Evolutionary conservation across 2,888 invertebrate species (phyloP), one percentile per base, ranked within the genome.

Genomic region (Lypha dubia): DNA sequence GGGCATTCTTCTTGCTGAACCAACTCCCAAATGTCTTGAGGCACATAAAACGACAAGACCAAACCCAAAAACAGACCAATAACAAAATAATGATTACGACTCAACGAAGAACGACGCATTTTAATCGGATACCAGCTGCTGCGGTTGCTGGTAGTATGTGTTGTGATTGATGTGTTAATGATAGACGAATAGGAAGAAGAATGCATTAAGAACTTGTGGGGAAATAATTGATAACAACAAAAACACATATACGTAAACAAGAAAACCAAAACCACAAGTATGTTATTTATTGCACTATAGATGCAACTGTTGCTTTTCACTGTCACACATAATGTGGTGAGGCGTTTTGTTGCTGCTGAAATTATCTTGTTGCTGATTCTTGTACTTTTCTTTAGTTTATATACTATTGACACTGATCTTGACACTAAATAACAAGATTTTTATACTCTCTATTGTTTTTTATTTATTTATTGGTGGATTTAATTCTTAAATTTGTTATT

Each of bases 1-100:
- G 93, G 92, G 86, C 92, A 93, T 88, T 92, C 93, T 87, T 92
- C 91, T 88, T 90, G 90, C 88, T 91, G 91, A 82, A 92, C 90
- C 87, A 91, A 88, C 87, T 91, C 90, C 92, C 91, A 91, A 84
- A 90, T 89, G 79, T 90, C 89, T 87, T 92, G 90, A 41, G 92
- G 92, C 82, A 92, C 89, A 86, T 89, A 92, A 79, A 90, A 89
- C 87, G 92, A 92, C 65, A 92, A 86, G 77, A 91, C 87, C 74
- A 92, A 89, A 51, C 92, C 92, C 51, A 92, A 87, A 44, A 91
- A 79, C 77, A 92, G 88, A 49, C 92, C 92, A 87, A 92, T 89
- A 76, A 91, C 88, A 87, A 92, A 92, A 86, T 91, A 92, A 87
- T 91, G 90, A 88, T 92, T 91, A 76, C 92, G 90, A 89, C 88